Evolutionary conservation across 2,113 vertebrate species (phyloP), one percentile per base, ranked within the genome.

Genomic region (Syngnathus typhle): DNA sequence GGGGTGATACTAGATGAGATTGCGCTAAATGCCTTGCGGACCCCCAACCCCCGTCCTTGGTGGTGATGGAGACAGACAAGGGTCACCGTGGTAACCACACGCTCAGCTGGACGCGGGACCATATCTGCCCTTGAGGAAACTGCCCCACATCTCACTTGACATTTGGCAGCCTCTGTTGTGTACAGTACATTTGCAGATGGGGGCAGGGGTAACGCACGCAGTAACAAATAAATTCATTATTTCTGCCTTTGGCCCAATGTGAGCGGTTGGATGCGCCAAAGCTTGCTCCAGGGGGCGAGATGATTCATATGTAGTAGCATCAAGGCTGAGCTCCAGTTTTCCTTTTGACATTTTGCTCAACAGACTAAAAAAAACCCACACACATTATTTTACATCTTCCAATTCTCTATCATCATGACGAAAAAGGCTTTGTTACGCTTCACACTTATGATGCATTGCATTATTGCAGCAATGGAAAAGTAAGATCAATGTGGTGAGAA

Each of bases 51-150:
- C 73, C 68, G 60, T 77, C 64, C 85, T 84, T 84, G 80, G 64
- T 60, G 37, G 46, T 39, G 64, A 79, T 56, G 41, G 72, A 67
- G 65, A 81, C 70, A 60, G 71, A 70, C 59, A 36, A 54, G 61
- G 82, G 82, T 90, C 83, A 70, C 87, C 68, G 75, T 89, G 84
- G 84, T 67, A 90, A 89, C 86, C 71, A 65, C 74, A 74, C 70
- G 69, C 76, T 75, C 61, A 43, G 70, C 67, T 83, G 74, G 80
- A 74, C 79, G 37, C 64, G 62, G 83, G 74, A 73, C 70, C 81
- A 87, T 86, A 87, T 87, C 83, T 88, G 87, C 79, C 82, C 82
- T 76, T 19, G 68, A 79, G 74, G 75, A 79, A 72, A 73, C 60
- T 84, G 85, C 54, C 77, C 79, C 64, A 86, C 73, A 85, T 84